Conservation (phyloP, 2,888 invertebrate species). For the Agonopterix subpropinquella region DNA sequence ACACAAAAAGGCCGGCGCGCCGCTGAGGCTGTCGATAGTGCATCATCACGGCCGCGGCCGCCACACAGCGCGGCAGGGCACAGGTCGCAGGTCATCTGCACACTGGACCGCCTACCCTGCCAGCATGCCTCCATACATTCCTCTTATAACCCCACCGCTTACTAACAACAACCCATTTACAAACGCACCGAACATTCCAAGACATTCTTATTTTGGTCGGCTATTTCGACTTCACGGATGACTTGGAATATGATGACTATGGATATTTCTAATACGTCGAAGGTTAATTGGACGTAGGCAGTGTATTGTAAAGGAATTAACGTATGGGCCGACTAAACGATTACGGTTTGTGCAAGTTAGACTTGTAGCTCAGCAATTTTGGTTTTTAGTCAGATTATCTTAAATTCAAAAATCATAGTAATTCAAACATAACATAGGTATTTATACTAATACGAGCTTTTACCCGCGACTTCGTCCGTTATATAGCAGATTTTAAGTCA, state of each 20-base stretch:
- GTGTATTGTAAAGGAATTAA: conserved; percentile 63
- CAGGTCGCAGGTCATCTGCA: conserved; percentile 59
- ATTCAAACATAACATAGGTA: too few relatives aligned
- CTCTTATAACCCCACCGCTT: conserved; percentile 22
- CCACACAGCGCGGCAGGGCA: conserved; percentile 53
- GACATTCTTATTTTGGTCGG: conserved; percentile 18
- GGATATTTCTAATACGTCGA: conserved; percentile 61
- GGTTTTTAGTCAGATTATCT: too few relatives aligned
- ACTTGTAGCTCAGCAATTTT: too few relatives aligned
- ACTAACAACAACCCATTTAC: conserved; percentile 10
- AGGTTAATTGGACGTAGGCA: conserved; percentile 70
- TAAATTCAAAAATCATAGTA: too few relatives aligned
- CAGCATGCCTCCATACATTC: conserved; percentile 42
- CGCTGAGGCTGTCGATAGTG: conserved; percentile 30
- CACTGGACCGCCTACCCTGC: conserved; percentile 53
- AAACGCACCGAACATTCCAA: conserved; percentile 15
- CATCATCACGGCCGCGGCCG: conserved; percentile 43
- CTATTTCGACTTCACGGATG: conserved; percentile 33
- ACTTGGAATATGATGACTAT: conserved; percentile 60
- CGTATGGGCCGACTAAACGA: conserved; percentile 38
- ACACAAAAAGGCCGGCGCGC: conserved; percentile 17
- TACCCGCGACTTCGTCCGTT: too few relatives aligned
- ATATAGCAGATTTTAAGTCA: too few relatives aligned
- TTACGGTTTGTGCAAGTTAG: conserved; percentile 11
- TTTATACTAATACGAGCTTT: too few relatives aligned